Percentiles rank a stretch among this genome's conserved stretches.
These are phyloP conservation scores for Drosophila macrospina DNA, from an alignment of 2,888 invertebrate genomes.

Conservation along the genomic window DNA sequence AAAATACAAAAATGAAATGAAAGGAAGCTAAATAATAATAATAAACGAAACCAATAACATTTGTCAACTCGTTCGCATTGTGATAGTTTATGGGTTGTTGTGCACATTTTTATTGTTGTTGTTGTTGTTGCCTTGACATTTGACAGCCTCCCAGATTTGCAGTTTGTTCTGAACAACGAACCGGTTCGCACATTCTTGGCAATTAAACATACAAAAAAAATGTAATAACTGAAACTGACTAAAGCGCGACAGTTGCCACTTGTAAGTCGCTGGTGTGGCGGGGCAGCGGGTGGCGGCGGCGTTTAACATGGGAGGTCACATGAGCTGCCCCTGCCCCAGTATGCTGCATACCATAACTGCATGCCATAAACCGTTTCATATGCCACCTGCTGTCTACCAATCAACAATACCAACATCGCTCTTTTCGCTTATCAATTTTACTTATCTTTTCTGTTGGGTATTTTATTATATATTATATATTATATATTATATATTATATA, in stretches of 20 bases:
- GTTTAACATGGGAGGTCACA: slow-evolving; percentile 18
- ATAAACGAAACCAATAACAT: slow-evolving; percentile 26
- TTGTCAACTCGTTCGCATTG: slow-evolving; percentile 51
- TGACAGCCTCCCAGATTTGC: slow-evolving; percentile 43
- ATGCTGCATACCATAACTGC: slow-evolving; percentile 26
- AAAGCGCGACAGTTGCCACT: slow-evolving; percentile 26
- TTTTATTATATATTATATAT: not conserved
- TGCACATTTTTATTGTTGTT: slow-evolving; percentile 27
- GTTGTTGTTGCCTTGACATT: slow-evolving; percentile 61
- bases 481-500: no score
- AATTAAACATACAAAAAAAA: slow-evolving; percentile 52
- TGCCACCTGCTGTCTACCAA: slow-evolving; percentile 17
- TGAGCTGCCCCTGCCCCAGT: slow-evolving; percentile 31
- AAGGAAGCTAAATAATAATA: not conserved
- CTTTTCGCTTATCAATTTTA: not conserved
- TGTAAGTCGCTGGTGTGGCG: not conserved
- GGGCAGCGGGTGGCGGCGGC: not conserved
- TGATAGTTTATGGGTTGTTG: slow-evolving; percentile 45
- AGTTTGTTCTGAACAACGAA: slow-evolving; percentile 48
- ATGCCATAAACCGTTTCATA: not conserved
- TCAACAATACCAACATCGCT: not conserved
- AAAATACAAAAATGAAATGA: slow-evolving; percentile 10
- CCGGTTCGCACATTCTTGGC: slow-evolving; percentile 63
- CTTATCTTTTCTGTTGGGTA: not conserved
- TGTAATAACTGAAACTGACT: slow-evolving; percentile 6